Base-by-base conservation (phyloP, 2,888 invertebrate species). In the Drosophila colorata region DNA sequence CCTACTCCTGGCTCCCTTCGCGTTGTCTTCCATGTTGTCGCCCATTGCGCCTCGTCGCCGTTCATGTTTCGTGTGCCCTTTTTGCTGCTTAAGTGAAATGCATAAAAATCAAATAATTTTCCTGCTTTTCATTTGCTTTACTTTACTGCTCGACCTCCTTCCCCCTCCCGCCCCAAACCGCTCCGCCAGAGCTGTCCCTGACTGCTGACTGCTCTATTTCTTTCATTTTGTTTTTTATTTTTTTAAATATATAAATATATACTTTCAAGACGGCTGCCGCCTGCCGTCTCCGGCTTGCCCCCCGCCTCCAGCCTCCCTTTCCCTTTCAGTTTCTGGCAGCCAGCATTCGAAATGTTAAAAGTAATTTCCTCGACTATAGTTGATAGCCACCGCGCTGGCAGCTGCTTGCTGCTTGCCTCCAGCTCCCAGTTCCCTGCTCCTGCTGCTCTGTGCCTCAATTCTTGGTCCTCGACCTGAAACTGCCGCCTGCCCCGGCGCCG, bases 91-190 rank as follows among this genome's bases (percentile, higher is more conserved):
- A 88, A 85, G 84, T 79, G 81, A 87, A 84, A 85, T 87, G 88
- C 85, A 83, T 85, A 87, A 85, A 85, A 85, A 85, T 85, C 87
- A 85, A 88, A 85, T 87, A 88, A 88, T 88, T 88, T 85, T 88
- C 78, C 87, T 86, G 88, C 73, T 82, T 88, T 78, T 83, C 81
- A 81, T 87, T 87, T 75, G 69, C 73, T 59, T 63, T 46, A 51
- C 63, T 59, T 71, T 59, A 37, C 41, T 46, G 48, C 56, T 2
- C 20, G n/a, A n/a, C n/a, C n/a, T n/a, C n/a, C n/a, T n/a, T n/a
- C n/a, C n/a, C n/a, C n/a, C n/a, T n/a, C 20, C 20, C 20, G 4
- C 20, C 20, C 20, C 20, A 20, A 20, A 20, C 25, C 25, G 8
- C 31, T 11, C 11, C 31, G 3, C 31, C 35, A 14, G 43, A 14